Conservation (phyloP, 2,113 vertebrate genomes). For the Anguilla rostrata region DNA sequence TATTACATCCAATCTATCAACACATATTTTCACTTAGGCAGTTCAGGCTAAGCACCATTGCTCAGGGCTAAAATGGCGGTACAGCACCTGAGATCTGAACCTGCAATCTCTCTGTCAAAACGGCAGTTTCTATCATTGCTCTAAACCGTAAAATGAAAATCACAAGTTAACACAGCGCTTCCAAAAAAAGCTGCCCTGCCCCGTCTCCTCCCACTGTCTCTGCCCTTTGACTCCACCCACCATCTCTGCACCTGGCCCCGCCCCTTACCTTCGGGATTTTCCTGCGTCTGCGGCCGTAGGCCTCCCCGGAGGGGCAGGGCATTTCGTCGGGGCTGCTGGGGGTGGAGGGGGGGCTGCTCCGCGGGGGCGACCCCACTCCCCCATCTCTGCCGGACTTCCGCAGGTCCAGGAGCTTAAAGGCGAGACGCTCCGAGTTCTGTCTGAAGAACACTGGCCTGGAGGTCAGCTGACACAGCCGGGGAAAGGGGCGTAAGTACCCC, state of each 20-base stretch:
- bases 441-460: conserved; percentile 86
- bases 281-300: conserved; percentile 84
- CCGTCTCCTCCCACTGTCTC: too few relatives aligned
- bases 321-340: conserved; percentile 95
- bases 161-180: too few relatives aligned
- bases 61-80: too few relatives aligned
- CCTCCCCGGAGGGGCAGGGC: conserved; percentile 87
- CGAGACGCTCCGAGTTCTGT: conserved; percentile 88
- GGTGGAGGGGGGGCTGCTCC: conserved; percentile 89
- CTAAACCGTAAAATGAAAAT: too few relatives aligned
- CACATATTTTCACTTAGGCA: too few relatives aligned
- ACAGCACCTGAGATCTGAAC: too few relatives aligned
- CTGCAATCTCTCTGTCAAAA: too few relatives aligned
- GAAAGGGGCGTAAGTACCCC: neutral
- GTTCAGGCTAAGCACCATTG: too few relatives aligned
- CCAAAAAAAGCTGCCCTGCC: too few relatives aligned
- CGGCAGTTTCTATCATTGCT: too few relatives aligned
- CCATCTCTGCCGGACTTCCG: conserved; percentile 84
- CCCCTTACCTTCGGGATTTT: conserved; percentile 89
- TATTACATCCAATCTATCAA: too few relatives aligned
- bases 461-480: conserved; percentile 50
- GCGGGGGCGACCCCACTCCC: conserved; percentile 77
- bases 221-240: too few relatives aligned
- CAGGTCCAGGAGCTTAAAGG: conserved; percentile 87
- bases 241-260: neutral